Evolutionary conservation across 2,888 invertebrate species (phyloP).

Genomic region (Tiliacea citrago): DNA sequence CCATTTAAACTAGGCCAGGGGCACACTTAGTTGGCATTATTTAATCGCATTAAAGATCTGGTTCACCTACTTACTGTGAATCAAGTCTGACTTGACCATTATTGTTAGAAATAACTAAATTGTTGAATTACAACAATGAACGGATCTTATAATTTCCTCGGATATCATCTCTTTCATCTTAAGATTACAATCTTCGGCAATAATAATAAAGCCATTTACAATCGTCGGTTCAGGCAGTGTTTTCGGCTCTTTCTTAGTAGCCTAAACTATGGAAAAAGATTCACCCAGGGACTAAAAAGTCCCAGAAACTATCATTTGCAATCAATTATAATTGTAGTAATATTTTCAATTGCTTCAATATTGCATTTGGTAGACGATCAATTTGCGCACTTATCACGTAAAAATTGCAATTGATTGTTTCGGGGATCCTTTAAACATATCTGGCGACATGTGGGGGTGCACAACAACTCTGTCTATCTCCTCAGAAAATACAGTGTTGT

Average conservation of each 20-base stretch:
- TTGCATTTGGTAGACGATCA: too few relatives aligned
- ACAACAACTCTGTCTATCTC: background rate
- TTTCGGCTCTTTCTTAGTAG: background rate
- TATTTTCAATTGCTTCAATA: too few relatives aligned
- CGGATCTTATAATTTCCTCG: background rate
- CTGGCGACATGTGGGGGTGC: background rate
- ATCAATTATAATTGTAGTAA: too few relatives aligned
- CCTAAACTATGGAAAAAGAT: background rate
- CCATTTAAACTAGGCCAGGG: slow-evolving; percentile 38
- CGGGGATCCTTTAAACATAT: background rate
- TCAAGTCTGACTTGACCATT: slow-evolving; percentile 4
- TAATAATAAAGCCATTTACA: background rate
- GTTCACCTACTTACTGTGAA: slow-evolving; percentile 42
- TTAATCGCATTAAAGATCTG: slow-evolving; percentile 50
- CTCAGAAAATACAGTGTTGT: background rate
- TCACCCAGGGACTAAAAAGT: background rate
- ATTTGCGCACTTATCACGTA: too few relatives aligned
- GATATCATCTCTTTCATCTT: slow-evolving; percentile 12
- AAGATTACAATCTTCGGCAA: background rate
- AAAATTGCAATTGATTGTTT: too few relatives aligned
- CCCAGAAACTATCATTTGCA: too few relatives aligned
- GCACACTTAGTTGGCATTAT: slow-evolving; percentile 48
- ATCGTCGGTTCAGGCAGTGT: background rate
- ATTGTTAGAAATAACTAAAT: slow-evolving; percentile 20
- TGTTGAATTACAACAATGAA: slow-evolving; percentile 14